A percentile compares a stretch with the other conserved stretches of the same genome.
Evolutionary conservation across 2,113 vertebrate species (phyloP).

Genomic region (Amia ocellicauda): DNA sequence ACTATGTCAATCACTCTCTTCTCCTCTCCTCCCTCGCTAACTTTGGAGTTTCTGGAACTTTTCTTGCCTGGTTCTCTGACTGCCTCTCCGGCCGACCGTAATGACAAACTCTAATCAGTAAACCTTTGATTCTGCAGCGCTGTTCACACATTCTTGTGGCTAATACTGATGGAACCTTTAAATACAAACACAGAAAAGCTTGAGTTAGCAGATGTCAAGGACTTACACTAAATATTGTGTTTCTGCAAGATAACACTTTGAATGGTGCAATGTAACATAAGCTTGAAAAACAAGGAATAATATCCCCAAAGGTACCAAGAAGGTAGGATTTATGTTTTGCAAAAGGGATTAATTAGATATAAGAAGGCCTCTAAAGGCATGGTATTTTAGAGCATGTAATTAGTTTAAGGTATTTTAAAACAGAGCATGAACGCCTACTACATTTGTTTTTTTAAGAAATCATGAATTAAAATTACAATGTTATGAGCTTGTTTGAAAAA

Average conservation of each 20-base stretch:
- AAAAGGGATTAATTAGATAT: constrained; percentile 34
- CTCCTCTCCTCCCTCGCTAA: too few relatives aligned
- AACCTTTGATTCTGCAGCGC: neutral
- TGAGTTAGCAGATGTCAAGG: neutral
- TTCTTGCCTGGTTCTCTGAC: too few relatives aligned
- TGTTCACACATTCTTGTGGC: too few relatives aligned
- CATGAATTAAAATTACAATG: constrained; percentile 17
- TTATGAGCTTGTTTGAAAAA: constrained; percentile 26
- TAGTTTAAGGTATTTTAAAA: constrained; percentile 25
- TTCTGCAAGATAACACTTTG: constrained; percentile 24
- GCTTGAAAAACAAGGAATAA: constrained; percentile 14
- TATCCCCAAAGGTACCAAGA: constrained; percentile 18
- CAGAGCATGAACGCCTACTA: constrained; percentile 27
- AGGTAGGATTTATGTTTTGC: constrained; percentile 29
- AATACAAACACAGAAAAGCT: neutral
- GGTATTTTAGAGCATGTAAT: constrained; percentile 21
- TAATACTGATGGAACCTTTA: too few relatives aligned
- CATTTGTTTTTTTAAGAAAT: constrained; percentile 21
- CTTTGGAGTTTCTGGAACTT: too few relatives aligned
- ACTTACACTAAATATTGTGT: constrained; percentile 19
- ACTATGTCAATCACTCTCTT: too few relatives aligned
- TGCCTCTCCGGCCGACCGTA: too few relatives aligned
- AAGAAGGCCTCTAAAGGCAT: constrained; percentile 12
- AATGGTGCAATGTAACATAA: constrained; percentile 25
- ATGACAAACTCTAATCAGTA: neutral